Evolutionary conservation across 2,113 vertebrate genomes (phyloP).

Genomic region (Saccopteryx bilineata): DNA sequence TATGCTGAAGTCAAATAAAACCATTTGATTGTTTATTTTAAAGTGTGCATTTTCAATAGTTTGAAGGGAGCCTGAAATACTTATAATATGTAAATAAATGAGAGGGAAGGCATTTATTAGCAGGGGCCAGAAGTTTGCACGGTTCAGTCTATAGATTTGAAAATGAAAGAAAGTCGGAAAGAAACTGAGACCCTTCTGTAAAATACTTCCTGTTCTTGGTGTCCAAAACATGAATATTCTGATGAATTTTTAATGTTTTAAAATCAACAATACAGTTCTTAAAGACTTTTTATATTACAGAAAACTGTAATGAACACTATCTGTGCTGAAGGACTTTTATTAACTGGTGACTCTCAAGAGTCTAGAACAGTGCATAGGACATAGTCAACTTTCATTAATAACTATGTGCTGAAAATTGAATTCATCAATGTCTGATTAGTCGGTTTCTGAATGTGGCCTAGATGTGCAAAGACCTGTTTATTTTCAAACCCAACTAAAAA

Average conservation of each 20-base stretch:
- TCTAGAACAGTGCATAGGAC: neutral
- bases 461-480: neutral
- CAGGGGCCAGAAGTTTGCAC: neutral
- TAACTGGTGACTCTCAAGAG: neutral
- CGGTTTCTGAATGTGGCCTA: neutral
- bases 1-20: neutral
- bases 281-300: neutral
- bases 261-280: constrained; percentile 39
- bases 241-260: constrained; percentile 57
- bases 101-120: neutral
- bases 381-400: neutral
- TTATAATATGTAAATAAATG: neutral
- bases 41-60: neutral
- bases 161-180: neutral
- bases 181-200: neutral
- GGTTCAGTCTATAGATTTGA: neutral
- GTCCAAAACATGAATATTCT: neutral
- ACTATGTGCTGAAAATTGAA: constrained; percentile 29
- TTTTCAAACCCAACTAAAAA: constrained; percentile 44
- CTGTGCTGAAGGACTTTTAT: neutral
- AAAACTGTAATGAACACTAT: neutral
- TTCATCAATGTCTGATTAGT: neutral
- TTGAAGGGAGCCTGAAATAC: neutral
- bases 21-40: neutral
- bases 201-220: constrained; percentile 7